Evolutionary conservation across 2,113 vertebrate species (phyloP), one percentile per base, ranked within the genome.

Genomic region (Macrotus californicus): DNA sequence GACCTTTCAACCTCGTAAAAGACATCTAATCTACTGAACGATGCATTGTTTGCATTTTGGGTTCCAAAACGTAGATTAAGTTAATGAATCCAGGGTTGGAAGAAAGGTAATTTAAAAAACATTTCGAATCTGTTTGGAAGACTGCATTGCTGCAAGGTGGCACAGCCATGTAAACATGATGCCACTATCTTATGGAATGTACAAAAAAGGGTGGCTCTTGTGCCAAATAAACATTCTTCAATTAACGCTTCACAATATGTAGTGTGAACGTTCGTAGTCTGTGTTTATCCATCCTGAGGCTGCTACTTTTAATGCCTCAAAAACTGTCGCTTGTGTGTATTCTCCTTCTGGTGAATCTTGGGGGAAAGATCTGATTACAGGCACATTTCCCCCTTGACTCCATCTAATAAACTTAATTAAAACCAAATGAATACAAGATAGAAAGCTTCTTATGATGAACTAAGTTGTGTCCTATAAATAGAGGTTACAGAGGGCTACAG

Each of bases 291-390:
- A 88, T 94, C 94, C 94, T 86, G 82, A 88, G 91, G 95, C 96
- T 97, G 96, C 90, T 94, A 93, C 94, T 97, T 97, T 95, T 93
- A 95, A 97, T 95, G 96, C 94, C 90, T 94, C 72, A 56, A 43
- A 96, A 96, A 96, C 90, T 93, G 92, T 96, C 91, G 85, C 48
- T 31, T 95, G 34, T 93, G 12, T 67, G 34, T 34, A 39, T 73
- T 87, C 66, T 90, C 70, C 69, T 94, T 94, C 87, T 94, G 91
- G 36, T 93, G 21, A 36, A 64, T 82, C 36, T 80, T 79, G 5
- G 11, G 61, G 22, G 90, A 29, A 94, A 87, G 64, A 82, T 83
- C 59, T 88, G 59, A 84, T 87, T 67, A 72, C 36, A 88, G 52
- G 36, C 39, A 81, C 24, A 66, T 67, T 91, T 90, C 34, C 46